phyloP scores from a whole-genome alignment of 2,888 invertebrate genomes.

The Yponomeuta cagnagella region DNA sequence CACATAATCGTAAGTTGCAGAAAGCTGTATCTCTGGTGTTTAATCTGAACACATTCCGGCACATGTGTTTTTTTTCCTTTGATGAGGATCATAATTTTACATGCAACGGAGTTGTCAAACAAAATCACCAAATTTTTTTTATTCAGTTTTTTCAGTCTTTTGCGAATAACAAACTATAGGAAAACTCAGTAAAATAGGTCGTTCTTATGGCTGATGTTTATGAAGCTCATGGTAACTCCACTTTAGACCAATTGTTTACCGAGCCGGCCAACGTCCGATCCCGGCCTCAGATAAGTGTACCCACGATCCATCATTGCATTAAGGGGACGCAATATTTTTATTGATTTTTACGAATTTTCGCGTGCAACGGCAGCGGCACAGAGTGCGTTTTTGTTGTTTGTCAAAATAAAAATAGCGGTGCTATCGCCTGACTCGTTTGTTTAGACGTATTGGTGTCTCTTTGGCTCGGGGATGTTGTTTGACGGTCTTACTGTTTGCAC shows the following conservation, averaged over 20 bases:
- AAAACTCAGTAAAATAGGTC: too few species aligned
- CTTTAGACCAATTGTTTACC: conserved; percentile 27
- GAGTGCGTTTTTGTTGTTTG: conserved; percentile 6
- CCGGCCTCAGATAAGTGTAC: conserved; percentile 55
- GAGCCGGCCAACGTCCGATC: conserved; percentile 33
- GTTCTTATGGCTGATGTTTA: background rate
- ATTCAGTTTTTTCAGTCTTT: too few species aligned
- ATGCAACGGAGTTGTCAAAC: too few species aligned
- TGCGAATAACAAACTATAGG: too few species aligned
- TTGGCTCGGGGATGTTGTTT: background rate
- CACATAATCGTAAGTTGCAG: too few species aligned
- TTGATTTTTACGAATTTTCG: conserved; percentile 58
- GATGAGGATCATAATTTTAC: too few species aligned
- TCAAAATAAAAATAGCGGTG: conserved; percentile 11
- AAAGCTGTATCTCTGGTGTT: too few species aligned
- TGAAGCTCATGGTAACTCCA: background rate
- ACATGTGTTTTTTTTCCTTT: too few species aligned
- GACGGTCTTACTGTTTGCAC: too few species aligned
- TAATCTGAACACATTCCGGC: too few species aligned
- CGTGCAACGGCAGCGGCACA: conserved; percentile 13
- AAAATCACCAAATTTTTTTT: too few species aligned
- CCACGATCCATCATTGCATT: conserved; percentile 63
- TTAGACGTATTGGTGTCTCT: background rate
- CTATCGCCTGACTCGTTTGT: conserved; percentile 8
- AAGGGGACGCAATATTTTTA: conserved; percentile 51